These are phyloP conservation scores for Polymixis lichenea DNA, from an alignment of 2,888 invertebrate genomes.

Conservation along the genomic window DNA sequence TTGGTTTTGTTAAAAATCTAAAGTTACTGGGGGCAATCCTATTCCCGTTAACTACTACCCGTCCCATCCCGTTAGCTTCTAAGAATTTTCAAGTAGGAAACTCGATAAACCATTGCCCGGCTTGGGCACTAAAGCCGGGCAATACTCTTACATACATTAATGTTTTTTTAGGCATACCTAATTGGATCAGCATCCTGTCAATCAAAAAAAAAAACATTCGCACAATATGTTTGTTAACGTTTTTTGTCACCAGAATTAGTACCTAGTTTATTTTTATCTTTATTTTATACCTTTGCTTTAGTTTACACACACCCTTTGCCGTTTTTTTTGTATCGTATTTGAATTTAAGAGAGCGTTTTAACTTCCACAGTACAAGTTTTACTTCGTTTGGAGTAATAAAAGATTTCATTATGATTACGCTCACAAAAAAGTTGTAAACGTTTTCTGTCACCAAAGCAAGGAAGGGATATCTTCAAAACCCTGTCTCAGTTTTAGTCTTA, in stretches of 20 bases:
- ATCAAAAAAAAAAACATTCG: no score
- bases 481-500: slow-evolving; percentile 66
- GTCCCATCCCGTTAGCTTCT: no score
- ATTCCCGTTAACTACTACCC: no score
- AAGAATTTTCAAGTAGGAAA: neutral
- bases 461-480: neutral
- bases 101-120: neutral
- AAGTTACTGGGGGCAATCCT: no score
- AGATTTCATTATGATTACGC: neutral
- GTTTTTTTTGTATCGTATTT: neutral
- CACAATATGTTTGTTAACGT: no score
- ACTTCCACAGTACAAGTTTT: neutral
- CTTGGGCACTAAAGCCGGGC: no score
- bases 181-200: no score
- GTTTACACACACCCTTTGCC: neutral
- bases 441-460: neutral
- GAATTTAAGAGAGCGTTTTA: neutral
- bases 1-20: no score
- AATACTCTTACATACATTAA: no score
- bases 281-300: neutral
- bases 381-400: neutral
- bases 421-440: neutral
- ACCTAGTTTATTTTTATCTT: neutral
- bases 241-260: neutral
- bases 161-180: no score